Evolutionary conservation across 2,888 invertebrate species (phyloP).

Genomic region (Hemistola chrysoprasaria): DNA sequence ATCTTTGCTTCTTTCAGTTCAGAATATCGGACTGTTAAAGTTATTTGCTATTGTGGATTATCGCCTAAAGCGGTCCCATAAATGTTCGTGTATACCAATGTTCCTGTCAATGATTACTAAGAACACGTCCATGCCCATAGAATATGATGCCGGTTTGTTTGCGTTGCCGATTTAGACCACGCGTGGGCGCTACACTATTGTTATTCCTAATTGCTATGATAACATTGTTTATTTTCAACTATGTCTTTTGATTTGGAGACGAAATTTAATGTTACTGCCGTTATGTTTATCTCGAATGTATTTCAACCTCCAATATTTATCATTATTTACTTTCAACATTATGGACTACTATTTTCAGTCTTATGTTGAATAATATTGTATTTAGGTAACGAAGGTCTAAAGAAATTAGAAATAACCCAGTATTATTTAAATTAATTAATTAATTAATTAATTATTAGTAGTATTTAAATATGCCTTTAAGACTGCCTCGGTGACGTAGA

Average conservation of each 20-base stretch:
- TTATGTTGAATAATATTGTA: no score
- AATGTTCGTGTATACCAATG: constrained; percentile 28
- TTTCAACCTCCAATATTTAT: neutral
- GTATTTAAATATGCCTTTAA: no score
- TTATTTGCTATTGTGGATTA: constrained; percentile 6
- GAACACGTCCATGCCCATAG: constrained; percentile 15
- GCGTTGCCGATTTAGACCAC: constrained; percentile 38
- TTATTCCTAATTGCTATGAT: constrained; percentile 29
- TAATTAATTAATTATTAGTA: no score
- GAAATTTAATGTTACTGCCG: constrained; percentile 6
- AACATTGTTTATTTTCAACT: constrained; percentile 24
- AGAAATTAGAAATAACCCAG: no score
- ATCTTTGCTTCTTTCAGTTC: no score
- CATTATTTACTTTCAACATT: no score
- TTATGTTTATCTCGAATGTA: constrained; percentile 1
- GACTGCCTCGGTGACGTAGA: no score
- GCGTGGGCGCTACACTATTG: constrained; percentile 41
- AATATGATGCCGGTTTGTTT: constrained; percentile 42
- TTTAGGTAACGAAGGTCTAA: no score
- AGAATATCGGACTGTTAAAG: no score
- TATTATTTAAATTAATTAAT: no score
- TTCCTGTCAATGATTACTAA: constrained; percentile 26
- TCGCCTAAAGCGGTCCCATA: constrained; percentile 16
- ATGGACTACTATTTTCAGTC: no score
- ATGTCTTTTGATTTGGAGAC: neutral